These are phyloP conservation scores for Pygmarrhopalites habei DNA, from an alignment of 1,140 invertebrate genomes.

Conservation along the genomic window DNA sequence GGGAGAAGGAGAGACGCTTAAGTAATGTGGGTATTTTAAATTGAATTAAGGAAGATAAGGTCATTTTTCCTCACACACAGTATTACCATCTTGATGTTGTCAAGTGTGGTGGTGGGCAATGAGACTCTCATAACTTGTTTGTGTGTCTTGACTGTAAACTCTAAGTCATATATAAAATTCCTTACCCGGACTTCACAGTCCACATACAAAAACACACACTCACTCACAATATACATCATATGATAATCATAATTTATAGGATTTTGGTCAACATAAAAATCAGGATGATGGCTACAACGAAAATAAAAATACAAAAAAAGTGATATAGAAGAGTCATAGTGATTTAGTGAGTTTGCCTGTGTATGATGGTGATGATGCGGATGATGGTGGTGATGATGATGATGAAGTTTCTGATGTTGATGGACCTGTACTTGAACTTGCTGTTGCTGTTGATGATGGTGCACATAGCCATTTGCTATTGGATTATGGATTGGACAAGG, in stretches of 20 bases:
- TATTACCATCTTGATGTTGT: conserved; percentile 5
- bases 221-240: neutral
- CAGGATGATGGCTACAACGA: conserved; percentile 6
- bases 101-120: neutral
- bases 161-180: too few relatives aligned
- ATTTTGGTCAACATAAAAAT: conserved; percentile 1
- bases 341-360: conserved; percentile 27
- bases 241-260: conserved; percentile 5
- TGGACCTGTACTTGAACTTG: conserved; percentile 36
- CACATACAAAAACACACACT: too few relatives aligned
- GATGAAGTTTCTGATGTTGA: conserved; percentile 39
- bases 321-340: conserved; percentile 10
- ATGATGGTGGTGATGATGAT: conserved; percentile 36
- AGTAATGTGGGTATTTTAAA: conserved; percentile 11
- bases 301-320: conserved; percentile 11
- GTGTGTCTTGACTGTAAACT: too few relatives aligned
- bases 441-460: conserved; percentile 32
- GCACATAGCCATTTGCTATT: conserved; percentile 38
- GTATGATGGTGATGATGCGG: conserved; percentile 39
- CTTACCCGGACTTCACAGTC: too few relatives aligned
- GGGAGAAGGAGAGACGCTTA: too few relatives aligned
- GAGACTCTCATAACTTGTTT: too few relatives aligned
- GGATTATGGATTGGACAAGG: conserved; percentile 40
- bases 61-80: neutral
- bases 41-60: conserved; percentile 11